Evolutionary conservation across 2,888 invertebrate species (phyloP).

Genomic region (Nymphalis polychloros): DNA sequence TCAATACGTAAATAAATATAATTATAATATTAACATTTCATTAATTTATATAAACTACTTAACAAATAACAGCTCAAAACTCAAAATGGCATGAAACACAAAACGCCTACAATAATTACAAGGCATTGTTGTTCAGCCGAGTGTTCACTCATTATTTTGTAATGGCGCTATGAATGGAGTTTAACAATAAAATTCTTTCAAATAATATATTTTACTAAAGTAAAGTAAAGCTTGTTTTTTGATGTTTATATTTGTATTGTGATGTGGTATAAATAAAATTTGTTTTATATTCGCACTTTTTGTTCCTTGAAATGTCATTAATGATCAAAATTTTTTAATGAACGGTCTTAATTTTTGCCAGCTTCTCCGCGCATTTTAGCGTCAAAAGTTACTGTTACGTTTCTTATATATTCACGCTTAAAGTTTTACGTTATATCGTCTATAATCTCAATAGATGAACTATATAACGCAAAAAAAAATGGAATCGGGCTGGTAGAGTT

Average conservation of each 20-base stretch:
- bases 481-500: too few relatives aligned
- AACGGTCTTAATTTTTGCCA: too few relatives aligned
- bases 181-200: constrained; percentile 24
- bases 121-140: constrained; percentile 26
- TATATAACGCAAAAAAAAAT: too few relatives aligned
- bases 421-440: too few relatives aligned
- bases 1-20: neutral
- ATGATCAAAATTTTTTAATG: too few relatives aligned
- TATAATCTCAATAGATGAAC: too few relatives aligned
- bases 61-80: constrained; percentile 19
- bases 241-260: neutral
- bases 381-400: too few relatives aligned
- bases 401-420: too few relatives aligned
- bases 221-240: constrained; percentile 1
- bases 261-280: too few relatives aligned
- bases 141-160: constrained; percentile 30
- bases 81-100: constrained; percentile 18
- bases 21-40: constrained; percentile 1
- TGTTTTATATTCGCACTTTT: too few relatives aligned
- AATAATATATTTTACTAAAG: constrained; percentile 20
- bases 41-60: constrained; percentile 18
- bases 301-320: too few relatives aligned
- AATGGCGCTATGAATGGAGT: constrained; percentile 22
- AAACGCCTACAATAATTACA: constrained; percentile 30
- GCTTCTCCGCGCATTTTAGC: too few relatives aligned